Base-by-base conservation (phyloP, 2,113 vertebrate genomes). In the Chlamydotis undulata region DNA sequence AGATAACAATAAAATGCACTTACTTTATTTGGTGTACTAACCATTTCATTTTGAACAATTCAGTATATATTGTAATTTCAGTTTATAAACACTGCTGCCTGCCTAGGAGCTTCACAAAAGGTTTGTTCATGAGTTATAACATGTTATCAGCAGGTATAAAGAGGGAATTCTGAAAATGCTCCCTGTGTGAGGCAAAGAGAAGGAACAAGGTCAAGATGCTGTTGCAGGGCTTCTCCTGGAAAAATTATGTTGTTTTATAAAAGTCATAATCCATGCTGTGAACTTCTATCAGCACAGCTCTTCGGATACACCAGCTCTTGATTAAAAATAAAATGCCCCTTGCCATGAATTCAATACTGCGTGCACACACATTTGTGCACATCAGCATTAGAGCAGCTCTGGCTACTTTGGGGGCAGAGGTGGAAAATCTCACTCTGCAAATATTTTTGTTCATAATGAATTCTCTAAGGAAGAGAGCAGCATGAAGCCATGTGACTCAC, bases 1-100 rank as follows among this genome's bases (percentile, higher is more conserved):
- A 94, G 88, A 70, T 68, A 95, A 84, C 65, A 93, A 56, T 71
- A 84, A 94, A 93, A 71, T 41, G n/a, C 57, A n/a, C 87, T 86
- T 85, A 77, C 82, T 92, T 75, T 75, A 49, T 78, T 80, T 69
- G 55, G 29, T 59, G 50, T 29, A 13, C 22, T 60, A 37, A 19
- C 19, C n/a, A 3, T 85, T 95, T 60, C 14, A 14, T 83, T 87
- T 67, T 24, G 56, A 81, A 41, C 53, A 71, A 75, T 84, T 90
- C 31, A 63, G 43, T 19, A 8, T 7, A 2, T 7, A 23, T 19
- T 76, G 53, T 64, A 33, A 79, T 55, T 91, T 52, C 87, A 82
- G 78, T 56, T 78, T 78, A 39, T 45, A 75, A 94, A 52, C 61
- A 4, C 52, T 24, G 37, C 10, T 61, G 67, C 26, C 69, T 24